Conservation (phyloP, 2,113 vertebrate species). For the Meles meles region DNA sequence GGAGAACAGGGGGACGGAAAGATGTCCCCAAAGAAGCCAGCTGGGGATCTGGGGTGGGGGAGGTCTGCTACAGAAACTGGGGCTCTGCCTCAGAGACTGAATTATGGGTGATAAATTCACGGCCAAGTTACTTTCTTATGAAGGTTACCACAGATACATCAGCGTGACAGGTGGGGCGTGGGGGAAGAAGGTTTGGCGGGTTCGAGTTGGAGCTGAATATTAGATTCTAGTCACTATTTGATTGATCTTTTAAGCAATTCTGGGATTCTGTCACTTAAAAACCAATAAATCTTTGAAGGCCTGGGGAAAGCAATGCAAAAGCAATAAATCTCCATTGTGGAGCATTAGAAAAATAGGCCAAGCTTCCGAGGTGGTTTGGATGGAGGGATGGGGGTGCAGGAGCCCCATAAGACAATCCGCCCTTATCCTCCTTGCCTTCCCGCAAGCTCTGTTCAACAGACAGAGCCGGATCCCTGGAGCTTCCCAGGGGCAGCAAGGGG, state of each 20-base stretch:
- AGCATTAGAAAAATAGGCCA: constrained; percentile 60
- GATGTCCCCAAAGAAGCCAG: not conserved
- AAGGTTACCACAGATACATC: constrained; percentile 69
- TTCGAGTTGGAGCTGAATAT: constrained; percentile 64
- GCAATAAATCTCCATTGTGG: constrained; percentile 72
- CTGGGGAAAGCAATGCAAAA: constrained; percentile 71
- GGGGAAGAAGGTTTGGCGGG: constrained; percentile 14
- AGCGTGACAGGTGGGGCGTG: constrained; percentile 57
- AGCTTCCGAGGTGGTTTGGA: not conserved
- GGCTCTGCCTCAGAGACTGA: not conserved
- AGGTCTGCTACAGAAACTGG: not conserved
- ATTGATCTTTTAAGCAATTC: constrained; percentile 70
- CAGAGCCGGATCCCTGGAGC: not conserved
- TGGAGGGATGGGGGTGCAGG: not conserved
- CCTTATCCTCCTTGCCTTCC: not conserved
- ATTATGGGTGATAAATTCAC: constrained; percentile 56
- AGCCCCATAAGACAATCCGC: not conserved
- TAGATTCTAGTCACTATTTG: constrained; percentile 69
- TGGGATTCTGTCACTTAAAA: constrained; percentile 77
- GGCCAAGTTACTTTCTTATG: constrained; percentile 61
- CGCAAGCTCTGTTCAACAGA: not conserved
- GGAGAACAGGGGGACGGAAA: not conserved
- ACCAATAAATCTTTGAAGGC: constrained; percentile 76
- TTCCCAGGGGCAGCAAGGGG: not conserved
- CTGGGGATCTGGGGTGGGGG: not conserved